Evolutionary conservation across 2,113 vertebrate species (phyloP).

Genomic region (Heterocephalus glaber): DNA sequence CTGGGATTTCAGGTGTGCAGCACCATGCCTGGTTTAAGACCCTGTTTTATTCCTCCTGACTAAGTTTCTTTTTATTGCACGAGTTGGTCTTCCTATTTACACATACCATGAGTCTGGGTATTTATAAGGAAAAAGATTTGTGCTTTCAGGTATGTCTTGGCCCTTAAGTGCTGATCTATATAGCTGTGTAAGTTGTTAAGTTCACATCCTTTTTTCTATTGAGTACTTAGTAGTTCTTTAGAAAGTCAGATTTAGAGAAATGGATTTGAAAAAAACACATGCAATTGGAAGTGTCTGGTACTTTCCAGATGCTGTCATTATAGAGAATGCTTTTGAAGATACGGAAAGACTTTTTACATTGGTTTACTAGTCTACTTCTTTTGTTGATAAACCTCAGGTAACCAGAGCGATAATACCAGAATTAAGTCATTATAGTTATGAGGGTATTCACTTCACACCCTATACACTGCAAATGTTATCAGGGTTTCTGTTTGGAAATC

Average conservation of each 20-base stretch:
- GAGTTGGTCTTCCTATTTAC: not conserved
- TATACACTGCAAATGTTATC: not conserved
- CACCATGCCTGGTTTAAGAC: not conserved
- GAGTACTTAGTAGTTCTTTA: conserved; percentile 22
- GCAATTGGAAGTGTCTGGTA: conserved; percentile 6
- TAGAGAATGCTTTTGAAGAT: conserved; percentile 41
- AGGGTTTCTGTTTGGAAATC: conserved; percentile 68
- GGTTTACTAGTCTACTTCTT: not conserved
- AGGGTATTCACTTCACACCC: not conserved
- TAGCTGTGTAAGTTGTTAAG: not conserved
- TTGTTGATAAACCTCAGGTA: not conserved
- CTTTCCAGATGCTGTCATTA: not conserved
- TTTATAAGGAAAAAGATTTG: not conserved
- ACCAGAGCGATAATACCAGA: conserved; percentile 48
- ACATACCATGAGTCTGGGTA: not conserved
- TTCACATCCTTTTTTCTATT: conserved; percentile 39
- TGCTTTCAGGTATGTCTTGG: not conserved
- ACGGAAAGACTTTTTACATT: not conserved
- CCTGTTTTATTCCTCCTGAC: not conserved
- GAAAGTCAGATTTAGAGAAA: conserved; percentile 24
- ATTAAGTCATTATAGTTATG: conserved; percentile 62
- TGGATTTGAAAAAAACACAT: not conserved
- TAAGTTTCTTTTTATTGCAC: not conserved
- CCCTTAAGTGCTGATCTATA: not conserved
- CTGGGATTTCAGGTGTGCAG: not conserved